Evolutionary conservation across 2,888 invertebrate genomes (phyloP), one percentile per base, ranked within the genome.

Genomic region (Scaptomyza tumidula): DNA sequence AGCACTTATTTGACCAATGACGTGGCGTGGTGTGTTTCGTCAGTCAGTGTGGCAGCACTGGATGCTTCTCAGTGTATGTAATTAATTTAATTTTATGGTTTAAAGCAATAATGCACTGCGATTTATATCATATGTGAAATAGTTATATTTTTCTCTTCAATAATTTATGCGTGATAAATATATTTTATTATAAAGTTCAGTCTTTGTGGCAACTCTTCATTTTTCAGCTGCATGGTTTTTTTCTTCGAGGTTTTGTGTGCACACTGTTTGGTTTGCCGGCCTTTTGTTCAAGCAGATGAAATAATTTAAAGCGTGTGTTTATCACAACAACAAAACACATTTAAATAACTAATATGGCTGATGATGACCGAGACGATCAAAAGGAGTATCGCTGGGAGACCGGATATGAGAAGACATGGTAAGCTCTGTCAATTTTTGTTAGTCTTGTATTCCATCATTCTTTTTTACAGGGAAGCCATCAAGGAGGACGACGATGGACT

Each of bases 381-480:
- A 97, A 97, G 88, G 98, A 97, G 91, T 98, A 98, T 91, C 95
- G 98, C 57, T 98, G 98, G 98, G 98, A 98, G 92, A 97, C 97
- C 54, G 98, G 98, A 81, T 98, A 98, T 91, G 98, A 98, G 91
- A 98, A 97, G 92, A 98, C 98, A 90, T 98, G 98, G 97, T 96
- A 93, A 35, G 14, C 2, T 11, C 7, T 2, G 6, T 31, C 3
- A 13, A 16, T 9, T 31, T 2, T 39, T 16, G 7, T 9, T 48
- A 0, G 53, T 43, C n/a, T 14, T 35, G 29, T 44, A 53, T 31
- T 41, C 19, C 6, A 39, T 29, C n/a, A 35, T 35, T 19, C 1
- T 13, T 3, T 5, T 50, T 1, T 6, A 24, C 71, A 96, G 97
- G 97, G 99, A 99, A 92, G 98, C 97, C 16, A 96, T 99, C 65